Evolutionary conservation across 2,888 invertebrate genomes (phyloP), one percentile per base, ranked within the genome.

Genomic region (Neoitamus cyanurus): DNA sequence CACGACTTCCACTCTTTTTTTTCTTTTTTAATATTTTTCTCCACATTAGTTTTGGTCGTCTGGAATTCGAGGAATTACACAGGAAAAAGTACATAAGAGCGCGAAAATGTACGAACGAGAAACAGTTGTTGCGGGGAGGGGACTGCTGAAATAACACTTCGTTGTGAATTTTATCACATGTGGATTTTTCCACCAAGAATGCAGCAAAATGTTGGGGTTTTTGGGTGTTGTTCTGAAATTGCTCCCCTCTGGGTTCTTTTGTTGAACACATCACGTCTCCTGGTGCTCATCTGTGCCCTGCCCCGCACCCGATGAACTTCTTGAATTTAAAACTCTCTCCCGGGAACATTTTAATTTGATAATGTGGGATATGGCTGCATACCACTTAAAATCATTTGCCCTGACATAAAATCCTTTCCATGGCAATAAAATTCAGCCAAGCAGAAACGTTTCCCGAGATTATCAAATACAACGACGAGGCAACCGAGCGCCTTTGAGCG

Each of bases 291-390:
- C 20, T 9, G 58, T 4, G 6, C 25, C 58, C 9, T 4, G 42
- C 6, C n/a, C n/a, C 15, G 15, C 36, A 4, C 31, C 42, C 2
- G 20, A 7, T 1, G 36, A 46, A 13, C 13, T 75, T 25, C 75
- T 75, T 75, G 36, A 73, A 20, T 75, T 42, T 37, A 28, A 75
- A 75, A 75, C 75, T 75, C 75, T 42, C 25, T 11, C 37, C 58
- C 58, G 58, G 58, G 58, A 34, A 42, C 75, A 75, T 78, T 78
- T 78, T 78, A 78, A 78, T 78, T 78, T 58, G 58, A 78, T 78
- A 78, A 78, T 58, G 58, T 78, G 42, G 78, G 20, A 78, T 58
- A 78, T 11, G 78, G 58, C 34, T 78, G 58, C 78, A 78, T 78
- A 48, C 78, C 46, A 46, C 48, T 78, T 78, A 78, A 78, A 78